Conservation (phyloP, 2,888 invertebrate species). For the Chloroclystis v-ata region DNA sequence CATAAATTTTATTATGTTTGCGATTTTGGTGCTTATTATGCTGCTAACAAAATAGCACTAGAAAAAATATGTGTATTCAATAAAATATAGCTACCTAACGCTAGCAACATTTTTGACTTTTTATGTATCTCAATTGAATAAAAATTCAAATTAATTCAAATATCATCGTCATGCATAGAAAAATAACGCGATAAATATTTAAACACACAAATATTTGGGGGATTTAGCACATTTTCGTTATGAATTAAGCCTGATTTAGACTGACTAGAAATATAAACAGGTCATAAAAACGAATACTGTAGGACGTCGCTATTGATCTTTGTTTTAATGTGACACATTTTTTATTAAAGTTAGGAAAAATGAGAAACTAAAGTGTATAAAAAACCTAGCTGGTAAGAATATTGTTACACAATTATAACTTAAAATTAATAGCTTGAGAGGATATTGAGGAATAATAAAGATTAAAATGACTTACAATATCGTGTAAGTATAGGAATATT, state of each 20-base stretch:
- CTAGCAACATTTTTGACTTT: slow-evolving; percentile 12
- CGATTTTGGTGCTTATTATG: slow-evolving; percentile 7
- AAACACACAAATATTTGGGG: slow-evolving; percentile 15
- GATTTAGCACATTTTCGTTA: slow-evolving; percentile 20
- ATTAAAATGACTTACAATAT: too few species aligned
- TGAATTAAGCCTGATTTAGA: slow-evolving; percentile 21
- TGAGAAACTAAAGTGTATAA: too few species aligned
- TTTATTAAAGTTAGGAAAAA: too few species aligned
- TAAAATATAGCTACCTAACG: slow-evolving; percentile 29
- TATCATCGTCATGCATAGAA: slow-evolving; percentile 20
- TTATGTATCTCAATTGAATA: slow-evolving; percentile 23
- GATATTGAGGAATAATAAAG: too few species aligned
- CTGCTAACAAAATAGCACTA: background rate
- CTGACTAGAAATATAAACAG: slow-evolving; percentile 30
- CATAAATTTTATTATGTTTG: slow-evolving; percentile 15
- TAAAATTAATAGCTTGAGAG: too few species aligned
- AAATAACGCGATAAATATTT: slow-evolving; percentile 15
- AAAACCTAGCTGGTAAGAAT: too few species aligned
- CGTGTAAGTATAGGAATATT: too few species aligned
- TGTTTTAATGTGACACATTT: too few species aligned
- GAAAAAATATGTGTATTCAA: background rate
- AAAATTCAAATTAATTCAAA: slow-evolving; percentile 30
- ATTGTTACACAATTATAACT: too few species aligned
- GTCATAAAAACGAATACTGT: slow-evolving; percentile 21
- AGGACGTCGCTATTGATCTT: too few species aligned